Evolutionary conservation across 2,888 invertebrate genomes (phyloP).

Genomic region (Tortricodes alternella): DNA sequence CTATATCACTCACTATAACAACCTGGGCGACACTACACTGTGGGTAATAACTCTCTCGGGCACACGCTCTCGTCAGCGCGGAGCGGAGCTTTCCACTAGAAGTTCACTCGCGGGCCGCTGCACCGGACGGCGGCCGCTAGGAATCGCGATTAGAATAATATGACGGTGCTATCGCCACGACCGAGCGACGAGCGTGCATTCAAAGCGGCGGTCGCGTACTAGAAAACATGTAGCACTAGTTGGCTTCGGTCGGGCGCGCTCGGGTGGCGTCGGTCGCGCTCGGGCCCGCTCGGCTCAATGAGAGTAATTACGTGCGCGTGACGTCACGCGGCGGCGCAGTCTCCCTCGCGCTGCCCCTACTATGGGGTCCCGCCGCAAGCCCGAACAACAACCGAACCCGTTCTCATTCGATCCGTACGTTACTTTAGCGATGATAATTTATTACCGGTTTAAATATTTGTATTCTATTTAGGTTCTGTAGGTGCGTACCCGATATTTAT

Average conservation of each 20-base stretch:
- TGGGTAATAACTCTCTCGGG: conserved; percentile 39
- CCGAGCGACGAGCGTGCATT: conserved; percentile 55
- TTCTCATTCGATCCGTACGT: conserved; percentile 14
- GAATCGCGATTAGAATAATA: conserved; percentile 46
- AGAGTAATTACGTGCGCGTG: conserved; percentile 63
- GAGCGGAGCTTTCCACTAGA: conserved; percentile 26
- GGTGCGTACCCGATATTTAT: no score
- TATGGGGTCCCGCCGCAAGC: conserved; percentile 26
- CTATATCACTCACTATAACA: conserved; percentile 56
- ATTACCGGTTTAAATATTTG: no score
- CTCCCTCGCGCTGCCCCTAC: conserved; percentile 44
- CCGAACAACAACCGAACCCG: conserved; percentile 23
- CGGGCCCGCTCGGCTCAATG: conserved; percentile 65
- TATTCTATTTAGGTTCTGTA: no score
- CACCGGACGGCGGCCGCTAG: conserved; percentile 39
- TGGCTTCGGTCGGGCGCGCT: conserved; percentile 64
- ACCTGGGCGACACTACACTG: conserved; percentile 70
- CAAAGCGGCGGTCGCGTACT: conserved; percentile 70
- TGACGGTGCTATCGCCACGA: conserved; percentile 36
- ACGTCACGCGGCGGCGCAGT: conserved; percentile 58
- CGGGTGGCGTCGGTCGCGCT: conserved; percentile 56
- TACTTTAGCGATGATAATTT: neutral
- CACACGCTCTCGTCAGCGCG: no score
- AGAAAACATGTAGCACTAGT: conserved; percentile 71
- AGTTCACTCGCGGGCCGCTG: conserved; percentile 32